A percentile compares a stretch with the other conserved stretches of the same genome.
Conservation (phyloP, 64 coral and sea anemone genomes). For the Pocillopora verrucosa region DNA sequence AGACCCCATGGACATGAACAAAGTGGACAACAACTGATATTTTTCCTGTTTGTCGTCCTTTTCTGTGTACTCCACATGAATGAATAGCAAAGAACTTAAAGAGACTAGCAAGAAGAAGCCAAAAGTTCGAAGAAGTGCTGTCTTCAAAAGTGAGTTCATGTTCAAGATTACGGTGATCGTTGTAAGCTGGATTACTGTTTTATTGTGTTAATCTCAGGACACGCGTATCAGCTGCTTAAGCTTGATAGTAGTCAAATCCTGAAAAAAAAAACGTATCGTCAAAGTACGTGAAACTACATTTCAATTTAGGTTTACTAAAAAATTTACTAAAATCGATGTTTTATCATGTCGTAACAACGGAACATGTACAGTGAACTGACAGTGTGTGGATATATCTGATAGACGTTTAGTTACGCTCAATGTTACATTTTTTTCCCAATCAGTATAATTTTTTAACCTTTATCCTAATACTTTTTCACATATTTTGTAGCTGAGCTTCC, state of each 20-base stretch:
- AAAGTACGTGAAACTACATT: too few relatives aligned
- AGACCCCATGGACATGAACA: conserved; percentile 44
- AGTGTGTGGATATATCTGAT: too few relatives aligned
- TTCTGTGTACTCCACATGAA: conserved; percentile 47
- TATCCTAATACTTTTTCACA: too few relatives aligned
- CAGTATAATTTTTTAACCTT: too few relatives aligned
- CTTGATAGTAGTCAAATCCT: neutral
- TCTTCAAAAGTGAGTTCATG: conserved; percentile 26
- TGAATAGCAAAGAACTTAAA: conserved; percentile 34
- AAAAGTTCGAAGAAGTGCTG: neutral
- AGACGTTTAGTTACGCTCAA: too few relatives aligned
- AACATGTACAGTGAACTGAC: too few relatives aligned
- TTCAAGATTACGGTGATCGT: neutral
- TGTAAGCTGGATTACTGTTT: neutral
- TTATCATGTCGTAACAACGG: too few relatives aligned
- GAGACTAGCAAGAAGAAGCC: conserved; percentile 20
- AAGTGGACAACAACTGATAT: conserved; percentile 16
- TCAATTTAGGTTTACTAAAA: too few relatives aligned
- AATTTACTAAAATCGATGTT: too few relatives aligned
- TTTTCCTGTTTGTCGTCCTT: conserved; percentile 23
- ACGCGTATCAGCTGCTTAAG: neutral
- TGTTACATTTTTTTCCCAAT: too few relatives aligned
- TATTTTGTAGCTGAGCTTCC: too few relatives aligned
- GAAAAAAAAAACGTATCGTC: too few relatives aligned
- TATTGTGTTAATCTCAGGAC: neutral